Conservation (phyloP, 2,113 vertebrate genomes). For the Plecotus auritus region DNA sequence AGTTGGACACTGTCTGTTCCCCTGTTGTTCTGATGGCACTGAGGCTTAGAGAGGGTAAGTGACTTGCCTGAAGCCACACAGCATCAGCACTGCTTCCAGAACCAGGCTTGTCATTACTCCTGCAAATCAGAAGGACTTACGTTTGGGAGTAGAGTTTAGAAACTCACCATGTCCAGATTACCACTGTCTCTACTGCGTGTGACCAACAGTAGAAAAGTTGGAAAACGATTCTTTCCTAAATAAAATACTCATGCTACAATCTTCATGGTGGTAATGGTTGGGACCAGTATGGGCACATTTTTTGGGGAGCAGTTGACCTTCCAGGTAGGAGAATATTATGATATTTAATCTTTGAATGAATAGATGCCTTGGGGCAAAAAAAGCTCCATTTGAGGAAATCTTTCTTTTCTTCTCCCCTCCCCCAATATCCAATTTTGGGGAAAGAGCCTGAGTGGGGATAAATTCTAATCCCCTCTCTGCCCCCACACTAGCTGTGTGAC, state of each 20-base stretch:
- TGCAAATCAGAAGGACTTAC: background rate
- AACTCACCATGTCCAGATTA: background rate
- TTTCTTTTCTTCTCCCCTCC: background rate
- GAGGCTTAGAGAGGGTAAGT: background rate
- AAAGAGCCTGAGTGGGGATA: background rate
- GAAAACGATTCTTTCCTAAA: background rate
- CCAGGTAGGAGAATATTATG: background rate
- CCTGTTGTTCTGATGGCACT: background rate
- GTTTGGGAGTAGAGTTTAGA: background rate
- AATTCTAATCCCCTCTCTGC: background rate
- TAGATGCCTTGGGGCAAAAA: background rate
- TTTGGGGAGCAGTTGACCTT: background rate
- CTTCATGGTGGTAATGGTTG: fast-evolving
- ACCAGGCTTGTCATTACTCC: background rate
- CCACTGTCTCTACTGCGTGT: background rate
- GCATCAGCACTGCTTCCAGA: background rate
- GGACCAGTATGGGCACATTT: too few species aligned
- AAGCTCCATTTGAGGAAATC: background rate
- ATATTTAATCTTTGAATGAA: background rate
- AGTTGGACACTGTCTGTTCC: background rate
- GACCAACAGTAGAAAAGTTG: background rate
- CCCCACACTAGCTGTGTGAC: background rate
- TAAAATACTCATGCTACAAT: background rate
- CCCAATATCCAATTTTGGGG: background rate
- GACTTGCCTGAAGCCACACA: background rate